Percentiles rank a stretch among this genome's conserved stretches.
Evolutionary conservation across 2,888 invertebrate genomes (phyloP).

Genomic region (Calliopum simillimum): DNA sequence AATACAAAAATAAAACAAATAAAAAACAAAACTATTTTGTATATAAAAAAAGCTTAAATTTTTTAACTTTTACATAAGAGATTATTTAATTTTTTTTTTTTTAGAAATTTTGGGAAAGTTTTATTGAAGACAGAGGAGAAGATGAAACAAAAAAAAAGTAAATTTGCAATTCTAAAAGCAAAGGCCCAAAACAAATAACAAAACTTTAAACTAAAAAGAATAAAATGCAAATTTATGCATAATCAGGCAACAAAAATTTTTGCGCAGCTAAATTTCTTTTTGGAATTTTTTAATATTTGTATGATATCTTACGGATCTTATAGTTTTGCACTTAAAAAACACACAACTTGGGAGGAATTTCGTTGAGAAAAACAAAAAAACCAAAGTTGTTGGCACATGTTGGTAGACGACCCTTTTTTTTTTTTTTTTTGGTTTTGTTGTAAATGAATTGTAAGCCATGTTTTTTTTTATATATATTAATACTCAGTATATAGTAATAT

Average conservation of each 20-base stretch:
- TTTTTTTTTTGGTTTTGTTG: neutral
- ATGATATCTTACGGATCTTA: conserved; percentile 1
- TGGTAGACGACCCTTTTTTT: neutral
- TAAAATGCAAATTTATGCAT: conserved; percentile 41
- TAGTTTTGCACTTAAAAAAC: too few species aligned
- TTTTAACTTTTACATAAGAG: too few species aligned
- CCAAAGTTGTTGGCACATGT: too few species aligned
- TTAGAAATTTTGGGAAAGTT: conserved; percentile 25
- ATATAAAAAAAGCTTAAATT: too few species aligned
- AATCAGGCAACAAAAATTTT: conserved; percentile 30
- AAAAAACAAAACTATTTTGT: too few species aligned
- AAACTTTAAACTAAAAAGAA: conserved; percentile 22
- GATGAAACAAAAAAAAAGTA: neutral
- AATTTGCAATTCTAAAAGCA: conserved; percentile 32
- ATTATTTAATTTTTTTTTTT: conserved; percentile 5
- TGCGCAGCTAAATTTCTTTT: conserved; percentile 32
- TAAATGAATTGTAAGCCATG: too few species aligned
- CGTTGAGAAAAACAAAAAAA: too few species aligned
- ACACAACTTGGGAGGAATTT: too few species aligned
- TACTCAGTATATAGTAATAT: neutral
- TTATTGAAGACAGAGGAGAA: conserved; percentile 1
- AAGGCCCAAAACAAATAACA: conserved; percentile 10
- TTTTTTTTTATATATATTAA: too few species aligned
- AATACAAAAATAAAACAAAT: too few species aligned
- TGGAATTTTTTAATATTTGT: conserved; percentile 20